Evolutionary conservation across 2,113 vertebrate species (phyloP).

Genomic region (Seriola rivoliana): DNA sequence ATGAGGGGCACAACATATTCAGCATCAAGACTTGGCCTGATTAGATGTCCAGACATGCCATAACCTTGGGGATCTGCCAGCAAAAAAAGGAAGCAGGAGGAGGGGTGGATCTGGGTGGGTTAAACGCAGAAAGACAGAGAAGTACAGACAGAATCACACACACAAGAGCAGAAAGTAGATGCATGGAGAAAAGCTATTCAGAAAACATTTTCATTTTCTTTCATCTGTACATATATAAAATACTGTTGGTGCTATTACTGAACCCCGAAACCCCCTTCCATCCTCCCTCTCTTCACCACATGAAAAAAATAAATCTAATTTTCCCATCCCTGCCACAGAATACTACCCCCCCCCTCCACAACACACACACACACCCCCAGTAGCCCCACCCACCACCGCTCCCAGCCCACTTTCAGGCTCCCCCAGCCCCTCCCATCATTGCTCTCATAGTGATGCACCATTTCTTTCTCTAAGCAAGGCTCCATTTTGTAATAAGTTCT

Average conservation of each 20-base stretch:
- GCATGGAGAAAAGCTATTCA: conserved; percentile 69
- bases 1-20: conserved; percentile 77
- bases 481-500: conserved; percentile 88
- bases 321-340: conserved; percentile 83
- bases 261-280: conserved; percentile 61
- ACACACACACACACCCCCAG: conserved; percentile 11
- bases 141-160: conserved; percentile 48
- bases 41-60: conserved; percentile 84
- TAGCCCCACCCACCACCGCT: conserved; percentile 63
- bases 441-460: conserved; percentile 80
- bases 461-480: conserved; percentile 80
- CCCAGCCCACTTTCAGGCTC: conserved; percentile 70
- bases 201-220: conserved; percentile 80
- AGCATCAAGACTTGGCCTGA: conserved; percentile 75
- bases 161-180: conserved; percentile 53
- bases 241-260: conserved; percentile 76
- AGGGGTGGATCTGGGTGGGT: conserved; percentile 42
- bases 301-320: conserved; percentile 87
- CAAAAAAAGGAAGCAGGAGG: conserved; percentile 46
- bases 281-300: conserved; percentile 65
- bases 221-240: conserved; percentile 75
- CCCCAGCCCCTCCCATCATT: conserved; percentile 70
- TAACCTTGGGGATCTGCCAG: conserved; percentile 82
- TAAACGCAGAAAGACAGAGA: conserved; percentile 65
- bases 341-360: conserved; percentile 59